phyloP scores from a whole-genome alignment of 1,140 invertebrate species.

The Drosophila baimaii region DNA sequence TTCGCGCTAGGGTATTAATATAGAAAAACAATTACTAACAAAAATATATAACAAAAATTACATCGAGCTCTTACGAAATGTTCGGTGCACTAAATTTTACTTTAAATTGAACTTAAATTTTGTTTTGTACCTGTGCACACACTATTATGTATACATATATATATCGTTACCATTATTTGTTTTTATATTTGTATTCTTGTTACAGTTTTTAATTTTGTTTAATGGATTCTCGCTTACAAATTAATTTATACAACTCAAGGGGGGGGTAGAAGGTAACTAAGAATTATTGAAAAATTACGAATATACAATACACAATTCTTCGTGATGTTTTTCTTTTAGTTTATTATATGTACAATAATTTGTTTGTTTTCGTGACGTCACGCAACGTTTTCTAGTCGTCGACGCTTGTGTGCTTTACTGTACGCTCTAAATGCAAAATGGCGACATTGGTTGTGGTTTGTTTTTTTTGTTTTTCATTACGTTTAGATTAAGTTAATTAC shows the following conservation, averaged over 20 bases:
- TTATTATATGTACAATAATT: conserved; percentile 47
- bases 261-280: conserved; percentile 41
- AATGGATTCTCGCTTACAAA: conserved; percentile 47
- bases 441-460: conserved; percentile 73
- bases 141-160: conserved; percentile 40
- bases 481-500: conserved; percentile 58
- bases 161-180: conserved; percentile 34
- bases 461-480: conserved; percentile 48
- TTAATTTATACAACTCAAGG: conserved; percentile 73
- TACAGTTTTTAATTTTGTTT: conserved; percentile 45
- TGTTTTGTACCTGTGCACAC: conserved; percentile 73
- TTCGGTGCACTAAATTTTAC: conserved; percentile 47
- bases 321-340: conserved; percentile 25
- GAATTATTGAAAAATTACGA: conserved; percentile 36
- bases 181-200: conserved; percentile 49
- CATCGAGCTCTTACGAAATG: conserved; percentile 57
- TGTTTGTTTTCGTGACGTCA: conserved; percentile 25
- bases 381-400: conserved; percentile 6
- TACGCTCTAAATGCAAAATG: conserved; percentile 83
- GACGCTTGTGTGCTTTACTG: conserved; percentile 47
- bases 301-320: conserved; percentile 55
- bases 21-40: conserved; percentile 81
- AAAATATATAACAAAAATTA: conserved; percentile 82
- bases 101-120: conserved; percentile 61
- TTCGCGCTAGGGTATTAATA: conserved; percentile 79